A percentile compares a stretch with the other conserved stretches of the same genome.
Evolutionary conservation across 2,113 vertebrate genomes (phyloP).

Genomic region (Mystacornis crossleyi): DNA sequence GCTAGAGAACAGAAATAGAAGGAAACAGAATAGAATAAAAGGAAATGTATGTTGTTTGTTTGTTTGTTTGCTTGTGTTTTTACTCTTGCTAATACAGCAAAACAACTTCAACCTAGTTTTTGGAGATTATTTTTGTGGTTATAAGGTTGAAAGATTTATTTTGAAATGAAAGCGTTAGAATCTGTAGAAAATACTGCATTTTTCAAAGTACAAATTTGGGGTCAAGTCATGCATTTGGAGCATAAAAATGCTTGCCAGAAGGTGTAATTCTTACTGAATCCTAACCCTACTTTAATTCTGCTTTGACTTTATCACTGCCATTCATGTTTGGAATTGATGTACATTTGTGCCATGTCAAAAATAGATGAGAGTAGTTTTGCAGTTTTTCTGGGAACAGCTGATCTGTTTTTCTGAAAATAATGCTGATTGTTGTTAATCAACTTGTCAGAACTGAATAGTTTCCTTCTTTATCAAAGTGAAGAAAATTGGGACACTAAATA

Average conservation of each 20-base stretch:
- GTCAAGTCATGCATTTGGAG: not conserved
- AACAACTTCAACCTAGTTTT: constrained; percentile 3
- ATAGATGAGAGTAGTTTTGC: not conserved
- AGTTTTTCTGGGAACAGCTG: constrained; percentile 31
- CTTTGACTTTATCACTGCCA: not conserved
- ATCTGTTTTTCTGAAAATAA: constrained; percentile 57
- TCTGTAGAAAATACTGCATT: not conserved
- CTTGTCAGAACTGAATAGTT: constrained; percentile 51
- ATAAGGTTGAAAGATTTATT: constrained; percentile 9
- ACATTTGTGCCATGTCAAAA: not conserved
- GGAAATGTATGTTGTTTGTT: not conserved
- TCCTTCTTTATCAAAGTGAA: constrained; percentile 56
- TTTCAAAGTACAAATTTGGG: not conserved
- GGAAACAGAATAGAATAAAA: not conserved
- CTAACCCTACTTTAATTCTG: not conserved
- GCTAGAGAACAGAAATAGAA: not conserved
- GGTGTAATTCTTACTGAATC: not conserved
- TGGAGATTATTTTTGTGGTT: not conserved
- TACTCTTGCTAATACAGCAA: not conserved
- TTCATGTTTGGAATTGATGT: constrained; percentile 23
- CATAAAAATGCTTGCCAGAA: not conserved
- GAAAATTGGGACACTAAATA: constrained; percentile 58
- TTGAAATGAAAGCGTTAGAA: not conserved
- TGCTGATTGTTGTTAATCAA: constrained; percentile 61
- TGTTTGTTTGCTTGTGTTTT: not conserved